Evolutionary conservation across 2,113 vertebrate species (phyloP).

Genomic region (Origma solitaria): DNA sequence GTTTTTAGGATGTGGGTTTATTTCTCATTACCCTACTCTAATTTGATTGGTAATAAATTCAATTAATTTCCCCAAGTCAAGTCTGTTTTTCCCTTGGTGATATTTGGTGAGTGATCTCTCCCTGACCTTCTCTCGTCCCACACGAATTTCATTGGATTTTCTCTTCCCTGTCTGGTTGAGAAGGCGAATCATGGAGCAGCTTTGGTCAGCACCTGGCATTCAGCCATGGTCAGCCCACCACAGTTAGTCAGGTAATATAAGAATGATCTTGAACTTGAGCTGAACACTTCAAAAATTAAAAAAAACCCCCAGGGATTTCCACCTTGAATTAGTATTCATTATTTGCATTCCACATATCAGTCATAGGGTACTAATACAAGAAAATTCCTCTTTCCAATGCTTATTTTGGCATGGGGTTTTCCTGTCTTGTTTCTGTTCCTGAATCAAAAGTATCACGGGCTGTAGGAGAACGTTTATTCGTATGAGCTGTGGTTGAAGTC

Average conservation of each 20-base stretch:
- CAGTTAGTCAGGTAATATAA: background rate
- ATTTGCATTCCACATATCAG: background rate
- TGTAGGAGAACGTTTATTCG: background rate
- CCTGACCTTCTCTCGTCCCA: background rate
- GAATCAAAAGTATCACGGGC: background rate
- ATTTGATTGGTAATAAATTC: background rate
- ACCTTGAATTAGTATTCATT: background rate
- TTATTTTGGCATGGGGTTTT: background rate
- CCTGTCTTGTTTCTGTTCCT: background rate
- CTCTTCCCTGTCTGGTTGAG: background rate
- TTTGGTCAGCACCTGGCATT: background rate
- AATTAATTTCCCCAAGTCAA: background rate
- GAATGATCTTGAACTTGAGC: background rate
- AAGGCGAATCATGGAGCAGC: background rate
- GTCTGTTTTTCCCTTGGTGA: background rate
- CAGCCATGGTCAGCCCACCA: background rate
- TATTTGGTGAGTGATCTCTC: background rate
- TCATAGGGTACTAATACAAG: background rate
- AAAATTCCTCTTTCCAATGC: background rate
- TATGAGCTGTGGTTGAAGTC: background rate
- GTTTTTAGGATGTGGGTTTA: accelerated
- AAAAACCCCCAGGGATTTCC: background rate
- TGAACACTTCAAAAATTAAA: background rate
- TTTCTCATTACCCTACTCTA: background rate
- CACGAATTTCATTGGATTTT: background rate